Evolutionary conservation across 2,113 vertebrate species (phyloP).

Genomic region (Chrysochloris asiatica): DNA sequence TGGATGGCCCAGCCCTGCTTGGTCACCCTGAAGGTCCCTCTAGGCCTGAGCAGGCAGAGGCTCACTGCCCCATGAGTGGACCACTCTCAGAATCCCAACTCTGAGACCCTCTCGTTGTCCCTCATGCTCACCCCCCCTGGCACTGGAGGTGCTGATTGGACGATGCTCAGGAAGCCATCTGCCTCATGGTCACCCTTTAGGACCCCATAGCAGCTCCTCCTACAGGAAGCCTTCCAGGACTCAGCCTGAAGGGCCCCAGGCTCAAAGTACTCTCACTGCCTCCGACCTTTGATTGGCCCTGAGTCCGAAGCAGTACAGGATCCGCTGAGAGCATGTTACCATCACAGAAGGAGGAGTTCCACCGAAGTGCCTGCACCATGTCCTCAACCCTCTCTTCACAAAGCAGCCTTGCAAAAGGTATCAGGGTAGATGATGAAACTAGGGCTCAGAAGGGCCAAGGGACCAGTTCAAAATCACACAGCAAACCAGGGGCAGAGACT

Average conservation of each 20-base stretch:
- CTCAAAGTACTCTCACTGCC: no score
- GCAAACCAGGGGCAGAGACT: not conserved
- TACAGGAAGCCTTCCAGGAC: not conserved
- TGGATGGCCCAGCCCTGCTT: no score
- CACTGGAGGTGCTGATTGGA: not conserved
- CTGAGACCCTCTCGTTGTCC: not conserved
- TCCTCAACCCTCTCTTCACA: not conserved
- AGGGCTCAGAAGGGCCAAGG: not conserved
- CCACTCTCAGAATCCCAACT: not conserved
- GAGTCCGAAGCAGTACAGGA: not conserved
- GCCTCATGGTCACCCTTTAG: not conserved
- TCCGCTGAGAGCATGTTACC: not conserved
- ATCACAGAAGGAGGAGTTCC: rapidly evolving
- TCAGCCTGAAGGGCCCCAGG: not conserved
- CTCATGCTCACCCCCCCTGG: not conserved
- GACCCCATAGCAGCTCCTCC: not conserved
- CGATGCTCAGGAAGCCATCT: not conserved
- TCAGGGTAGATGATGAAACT: not conserved
- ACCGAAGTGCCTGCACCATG: rapidly evolving
- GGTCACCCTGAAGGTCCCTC: no score
- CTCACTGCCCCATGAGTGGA: not conserved
- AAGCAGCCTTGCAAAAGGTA: not conserved
- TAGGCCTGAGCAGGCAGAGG: not conserved
- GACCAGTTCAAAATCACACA: not conserved
- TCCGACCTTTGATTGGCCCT: not conserved